Percentiles rank a stretch among this genome's conserved stretches.
These are phyloP conservation scores for Epinephelus awoara DNA, from an alignment of 2,797 vertebrate species.

Conservation along the genomic window DNA sequence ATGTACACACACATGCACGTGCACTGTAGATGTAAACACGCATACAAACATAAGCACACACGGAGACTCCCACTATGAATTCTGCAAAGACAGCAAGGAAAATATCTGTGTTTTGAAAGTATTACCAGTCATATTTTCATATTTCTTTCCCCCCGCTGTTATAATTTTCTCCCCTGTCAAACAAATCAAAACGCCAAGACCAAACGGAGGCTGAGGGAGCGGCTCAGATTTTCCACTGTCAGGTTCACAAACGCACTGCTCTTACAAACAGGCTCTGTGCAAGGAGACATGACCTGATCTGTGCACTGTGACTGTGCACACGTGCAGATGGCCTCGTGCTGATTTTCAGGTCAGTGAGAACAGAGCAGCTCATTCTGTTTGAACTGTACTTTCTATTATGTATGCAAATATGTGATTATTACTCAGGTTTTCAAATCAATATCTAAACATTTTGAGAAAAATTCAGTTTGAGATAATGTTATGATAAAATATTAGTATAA, in stretches of 20 bases:
- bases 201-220: slow-evolving; percentile 74
- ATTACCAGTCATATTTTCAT: slow-evolving; percentile 82
- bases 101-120: slow-evolving; percentile 80
- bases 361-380: slow-evolving; percentile 16
- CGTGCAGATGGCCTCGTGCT: slow-evolving; percentile 11
- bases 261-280: slow-evolving; percentile 80
- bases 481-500: too few relatives aligned
- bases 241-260: slow-evolving; percentile 75
- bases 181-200: slow-evolving; percentile 82
- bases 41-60: slow-evolving; percentile 32
- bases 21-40: slow-evolving; percentile 48
- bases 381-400: neutral
- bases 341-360: slow-evolving; percentile 44
- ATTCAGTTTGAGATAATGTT: too few relatives aligned
- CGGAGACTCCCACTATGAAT: slow-evolving; percentile 50
- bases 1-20: slow-evolving; percentile 38
- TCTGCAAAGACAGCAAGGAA: slow-evolving; percentile 74
- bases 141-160: slow-evolving; percentile 81
- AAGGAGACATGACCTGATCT: slow-evolving; percentile 66
- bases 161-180: slow-evolving; percentile 85
- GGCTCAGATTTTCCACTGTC: slow-evolving; percentile 85
- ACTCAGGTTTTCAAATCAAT: too few relatives aligned
- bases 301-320: slow-evolving; percentile 2
- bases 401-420: slow-evolving; percentile 3
- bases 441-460: too few relatives aligned